Evolutionary conservation across 2,888 invertebrate species (phyloP).

Genomic region (Itoplectis maculator): DNA sequence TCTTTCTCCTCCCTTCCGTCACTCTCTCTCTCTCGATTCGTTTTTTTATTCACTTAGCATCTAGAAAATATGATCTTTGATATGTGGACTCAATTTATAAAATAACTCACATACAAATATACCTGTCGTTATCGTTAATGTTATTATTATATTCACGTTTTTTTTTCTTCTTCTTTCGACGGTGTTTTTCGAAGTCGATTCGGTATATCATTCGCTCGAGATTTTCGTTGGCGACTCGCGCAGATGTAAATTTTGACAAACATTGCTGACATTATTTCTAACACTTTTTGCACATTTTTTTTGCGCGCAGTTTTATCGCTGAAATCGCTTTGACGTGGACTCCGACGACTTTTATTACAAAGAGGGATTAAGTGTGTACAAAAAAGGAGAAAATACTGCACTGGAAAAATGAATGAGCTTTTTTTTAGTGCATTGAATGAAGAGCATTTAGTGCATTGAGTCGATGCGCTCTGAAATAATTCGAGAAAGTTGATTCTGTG

Average conservation of each 20-base stretch:
- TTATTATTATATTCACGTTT: slow-evolving; percentile 57
- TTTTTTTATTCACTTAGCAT: slow-evolving; percentile 73
- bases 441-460: too few relatives aligned
- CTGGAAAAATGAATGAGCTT: too few relatives aligned
- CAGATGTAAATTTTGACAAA: slow-evolving; percentile 7
- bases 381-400: background rate
- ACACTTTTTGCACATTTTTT: background rate
- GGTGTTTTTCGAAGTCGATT: slow-evolving; percentile 17
- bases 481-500: slow-evolving; percentile 28
- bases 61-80: slow-evolving; percentile 81
- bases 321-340: background rate
- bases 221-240: background rate
- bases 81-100: slow-evolving; percentile 80
- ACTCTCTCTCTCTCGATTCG: background rate
- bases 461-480: background rate
- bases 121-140: slow-evolving; percentile 65
- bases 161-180: slow-evolving; percentile 15
- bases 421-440: too few relatives aligned
- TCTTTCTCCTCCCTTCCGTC: background rate
- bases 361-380: slow-evolving; percentile 1
- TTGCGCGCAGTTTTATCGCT: background rate
- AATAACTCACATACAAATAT: slow-evolving; percentile 78
- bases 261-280: background rate
- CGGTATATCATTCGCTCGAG: slow-evolving; percentile 18
- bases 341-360: background rate